Evolutionary conservation across 2,113 vertebrate species (phyloP).

Genomic region (Agapornis roseicollis): DNA sequence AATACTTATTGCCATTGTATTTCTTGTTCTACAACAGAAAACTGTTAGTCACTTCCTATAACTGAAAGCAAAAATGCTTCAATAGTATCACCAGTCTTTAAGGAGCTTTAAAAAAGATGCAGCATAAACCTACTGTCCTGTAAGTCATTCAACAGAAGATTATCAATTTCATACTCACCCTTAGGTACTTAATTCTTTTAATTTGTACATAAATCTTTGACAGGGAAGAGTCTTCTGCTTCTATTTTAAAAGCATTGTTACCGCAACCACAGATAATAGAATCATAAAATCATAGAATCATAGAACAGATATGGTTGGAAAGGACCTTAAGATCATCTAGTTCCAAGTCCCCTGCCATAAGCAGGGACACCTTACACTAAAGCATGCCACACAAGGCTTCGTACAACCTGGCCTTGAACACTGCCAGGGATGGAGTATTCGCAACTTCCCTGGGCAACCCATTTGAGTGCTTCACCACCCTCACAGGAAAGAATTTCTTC

Average conservation of each 20-base stretch:
- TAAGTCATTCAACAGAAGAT: background rate
- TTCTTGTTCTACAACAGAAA: background rate
- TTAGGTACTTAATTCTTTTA: background rate
- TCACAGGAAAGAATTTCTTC: too few relatives aligned
- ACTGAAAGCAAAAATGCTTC: background rate
- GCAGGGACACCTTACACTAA: too few relatives aligned
- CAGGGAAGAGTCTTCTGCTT: background rate
- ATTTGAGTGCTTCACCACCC: too few relatives aligned
- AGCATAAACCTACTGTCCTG: background rate
- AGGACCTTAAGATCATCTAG: too few relatives aligned
- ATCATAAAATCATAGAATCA: too few relatives aligned
- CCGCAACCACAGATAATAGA: background rate
- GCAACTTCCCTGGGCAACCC: too few relatives aligned
- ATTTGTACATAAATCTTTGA: background rate
- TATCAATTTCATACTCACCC: background rate
- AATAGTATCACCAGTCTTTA: background rate
- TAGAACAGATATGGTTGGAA: too few relatives aligned
- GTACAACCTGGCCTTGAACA: too few relatives aligned
- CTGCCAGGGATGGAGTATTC: too few relatives aligned
- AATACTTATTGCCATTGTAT: background rate
- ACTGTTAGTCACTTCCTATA: background rate
- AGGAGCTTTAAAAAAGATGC: background rate
- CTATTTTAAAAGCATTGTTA: background rate
- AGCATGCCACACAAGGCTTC: too few relatives aligned
- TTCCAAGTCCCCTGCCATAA: too few relatives aligned